Evolutionary conservation across 2,113 vertebrate species (phyloP), one percentile per base, ranked within the genome.

Genomic region (Eptatretus burgeri): DNA sequence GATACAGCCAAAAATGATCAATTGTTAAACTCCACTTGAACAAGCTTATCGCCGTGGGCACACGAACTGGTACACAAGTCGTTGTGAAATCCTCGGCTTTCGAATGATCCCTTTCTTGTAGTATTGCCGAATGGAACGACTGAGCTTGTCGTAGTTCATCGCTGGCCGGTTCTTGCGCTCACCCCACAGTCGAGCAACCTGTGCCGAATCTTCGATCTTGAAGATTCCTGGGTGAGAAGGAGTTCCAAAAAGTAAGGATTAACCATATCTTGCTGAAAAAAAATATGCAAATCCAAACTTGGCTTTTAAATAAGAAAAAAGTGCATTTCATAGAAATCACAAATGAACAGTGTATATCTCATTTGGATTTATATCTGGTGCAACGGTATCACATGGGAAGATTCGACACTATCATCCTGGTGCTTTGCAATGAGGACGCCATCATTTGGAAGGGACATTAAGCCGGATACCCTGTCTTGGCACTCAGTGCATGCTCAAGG

Each of bases 101-200:
- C 87, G 81, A 70, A 98, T 98, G 73, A 98, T 98, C 14, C 89
- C 89, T 69, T 98, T 98, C 75, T 93, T 98, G 74, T 98, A 98
- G 78, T 98, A 98, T 73, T 98, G 91, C 62, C 91, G 83, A 71
- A 98, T 98, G 73, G 91, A 98, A 68, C 91, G 91, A 74, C 91
- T 98, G 72, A 98, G 78, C 69, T 98, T 98, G 78, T 95, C 91
- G 17, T 95, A 98, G 77, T 98, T 95, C 89, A 98, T 98, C 64
- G 91, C 89, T 0, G 91, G 91, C 1, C 91, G 81, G 68, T 95
- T 98, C 77, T 98, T 98, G 17, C 89, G 73, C 69, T 94, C 78
- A 52, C 91, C 91, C 91, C 89, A 95, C 12, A 98, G 78, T 7
- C 85, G 76, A 0, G 91, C 89, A 27, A 98, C 89, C 16, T 95